Percentiles rank a stretch among this genome's conserved stretches.
Evolutionary conservation across 2,888 invertebrate genomes (phyloP).

Genomic region (Trissolcus brochymenae): DNA sequence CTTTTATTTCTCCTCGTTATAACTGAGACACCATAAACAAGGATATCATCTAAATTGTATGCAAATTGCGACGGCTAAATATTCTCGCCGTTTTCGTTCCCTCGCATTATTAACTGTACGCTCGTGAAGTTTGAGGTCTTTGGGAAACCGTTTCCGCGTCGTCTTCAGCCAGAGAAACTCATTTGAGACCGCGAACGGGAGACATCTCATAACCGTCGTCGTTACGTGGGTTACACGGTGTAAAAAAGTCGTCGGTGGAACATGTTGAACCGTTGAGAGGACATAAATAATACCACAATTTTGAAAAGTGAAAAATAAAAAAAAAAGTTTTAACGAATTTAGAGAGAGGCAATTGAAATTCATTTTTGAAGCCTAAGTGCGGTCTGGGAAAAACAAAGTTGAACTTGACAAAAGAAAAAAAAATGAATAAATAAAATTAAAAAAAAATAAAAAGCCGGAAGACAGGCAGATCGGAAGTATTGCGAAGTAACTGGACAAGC

Average conservation of each 20-base stretch:
- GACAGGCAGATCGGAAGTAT: neutral
- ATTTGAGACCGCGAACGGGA: slow-evolving; percentile 45
- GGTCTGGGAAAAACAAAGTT: no score
- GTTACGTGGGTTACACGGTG: slow-evolving; percentile 34
- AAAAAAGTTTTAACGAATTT: no score
- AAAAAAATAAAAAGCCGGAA: slow-evolving; percentile 1
- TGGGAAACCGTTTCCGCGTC: slow-evolving; percentile 49
- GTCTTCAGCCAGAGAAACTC: slow-evolving; percentile 39
- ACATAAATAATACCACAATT: slow-evolving; percentile 2
- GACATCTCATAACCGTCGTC: slow-evolving; percentile 46
- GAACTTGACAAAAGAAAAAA: no score
- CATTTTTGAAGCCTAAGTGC: no score
- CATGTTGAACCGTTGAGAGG: slow-evolving; percentile 8
- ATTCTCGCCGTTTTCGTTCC: slow-evolving; percentile 26
- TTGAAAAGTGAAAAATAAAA: neutral
- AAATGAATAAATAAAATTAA: no score
- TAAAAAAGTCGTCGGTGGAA: slow-evolving; percentile 16
- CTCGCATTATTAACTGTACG: slow-evolving; percentile 28
- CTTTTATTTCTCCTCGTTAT: slow-evolving; percentile 40
- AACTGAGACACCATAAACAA: slow-evolving; percentile 29
- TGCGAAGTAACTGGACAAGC: neutral
- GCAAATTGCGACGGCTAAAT: slow-evolving; percentile 39
- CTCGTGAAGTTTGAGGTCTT: slow-evolving; percentile 38
- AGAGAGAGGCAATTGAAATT: no score
- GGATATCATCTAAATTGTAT: slow-evolving; percentile 53